Evolutionary conservation across 2,797 vertebrate species (phyloP).

Genomic region (Danio tinwini): DNA sequence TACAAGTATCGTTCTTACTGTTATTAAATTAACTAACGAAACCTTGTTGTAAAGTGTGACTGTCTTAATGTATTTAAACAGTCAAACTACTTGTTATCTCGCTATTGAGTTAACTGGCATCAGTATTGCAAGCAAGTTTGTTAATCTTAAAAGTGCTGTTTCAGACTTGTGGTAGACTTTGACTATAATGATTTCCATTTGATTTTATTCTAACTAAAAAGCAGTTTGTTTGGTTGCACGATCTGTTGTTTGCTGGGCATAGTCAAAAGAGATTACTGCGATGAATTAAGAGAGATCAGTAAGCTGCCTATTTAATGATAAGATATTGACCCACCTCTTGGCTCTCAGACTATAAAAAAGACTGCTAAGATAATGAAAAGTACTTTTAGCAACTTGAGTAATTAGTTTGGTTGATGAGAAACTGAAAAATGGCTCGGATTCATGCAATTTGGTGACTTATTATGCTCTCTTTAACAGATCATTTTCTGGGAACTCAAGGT

Average conservation of each 20-base stretch:
- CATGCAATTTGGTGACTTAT: conserved; percentile 6
- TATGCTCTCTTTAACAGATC: not conserved
- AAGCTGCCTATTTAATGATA: conserved; percentile 16
- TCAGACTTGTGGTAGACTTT: conserved; percentile 29
- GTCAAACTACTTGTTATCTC: not conserved
- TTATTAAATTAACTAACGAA: too few species aligned
- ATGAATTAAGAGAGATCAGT: not conserved
- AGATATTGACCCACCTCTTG: conserved; percentile 8
- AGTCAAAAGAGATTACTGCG: conserved; percentile 38
- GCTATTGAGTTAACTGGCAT: not conserved
- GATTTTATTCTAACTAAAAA: conserved; percentile 24
- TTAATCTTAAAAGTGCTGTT: conserved; percentile 26
- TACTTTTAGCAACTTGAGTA: not conserved
- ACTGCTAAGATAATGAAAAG: not conserved
- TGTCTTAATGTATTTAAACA: too few species aligned
- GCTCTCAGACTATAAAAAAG: not conserved
- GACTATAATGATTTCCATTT: conserved; percentile 49
- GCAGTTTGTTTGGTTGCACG: conserved; percentile 11
- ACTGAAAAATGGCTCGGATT: not conserved
- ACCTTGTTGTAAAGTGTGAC: too few species aligned
- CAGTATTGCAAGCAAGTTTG: not conserved
- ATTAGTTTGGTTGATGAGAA: not conserved
- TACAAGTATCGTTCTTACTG: too few species aligned
- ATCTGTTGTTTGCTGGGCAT: conserved; percentile 22
- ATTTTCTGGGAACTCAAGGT: not conserved